Evolutionary conservation across 2,888 invertebrate species (phyloP), one percentile per base, ranked within the genome.

Genomic region (Amitus sp.): DNA sequence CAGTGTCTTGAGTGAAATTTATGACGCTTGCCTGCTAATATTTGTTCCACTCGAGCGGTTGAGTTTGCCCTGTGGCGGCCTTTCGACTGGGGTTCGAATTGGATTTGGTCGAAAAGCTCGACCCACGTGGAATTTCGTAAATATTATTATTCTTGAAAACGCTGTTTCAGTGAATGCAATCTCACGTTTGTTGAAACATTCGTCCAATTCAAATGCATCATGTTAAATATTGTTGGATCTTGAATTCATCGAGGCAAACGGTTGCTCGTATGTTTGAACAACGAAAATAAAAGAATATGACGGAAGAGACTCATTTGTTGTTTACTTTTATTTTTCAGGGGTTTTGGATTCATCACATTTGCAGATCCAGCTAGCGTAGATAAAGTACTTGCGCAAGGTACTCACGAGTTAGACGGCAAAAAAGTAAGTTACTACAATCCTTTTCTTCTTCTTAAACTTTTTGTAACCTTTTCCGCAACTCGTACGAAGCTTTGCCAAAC

Each of bases 271-370:
- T n/a, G n/a, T n/a, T n/a, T 10, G 4, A 20, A 9, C 42, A 10
- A 6, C 9, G 9, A 27, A 4, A 27, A 27, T 37, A 34, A 47
- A 47, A 34, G 34, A 15, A 30, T 3, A 15, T 4, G 4, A 17
- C 13, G 6, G 15, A 39, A 10, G 5, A 15, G 37, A 39, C 10
- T 48, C 37, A 48, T 18, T 39, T 18, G 10, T 3, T 33, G 3
- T 4, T 17, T 60, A 47, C 51, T 58, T 70, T 19, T 76, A 53
- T 77, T 76, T 89, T 89, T 69, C 91, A 97, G 97, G 89, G 98
- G 98, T 83, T 99, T 99, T 85, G 99, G 99, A 82, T 99, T 99
- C 89, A 96, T 99, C 87, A 99, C 98, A 85, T 99, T 98, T 87
- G 93, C 94, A 85, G 98, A 98, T 87, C 93, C 98, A 82, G 89